Percentiles rank a stretch among this genome's conserved stretches.
Evolutionary conservation across 2,888 invertebrate species (phyloP).

Genomic region (Drosophila paranaensis): DNA sequence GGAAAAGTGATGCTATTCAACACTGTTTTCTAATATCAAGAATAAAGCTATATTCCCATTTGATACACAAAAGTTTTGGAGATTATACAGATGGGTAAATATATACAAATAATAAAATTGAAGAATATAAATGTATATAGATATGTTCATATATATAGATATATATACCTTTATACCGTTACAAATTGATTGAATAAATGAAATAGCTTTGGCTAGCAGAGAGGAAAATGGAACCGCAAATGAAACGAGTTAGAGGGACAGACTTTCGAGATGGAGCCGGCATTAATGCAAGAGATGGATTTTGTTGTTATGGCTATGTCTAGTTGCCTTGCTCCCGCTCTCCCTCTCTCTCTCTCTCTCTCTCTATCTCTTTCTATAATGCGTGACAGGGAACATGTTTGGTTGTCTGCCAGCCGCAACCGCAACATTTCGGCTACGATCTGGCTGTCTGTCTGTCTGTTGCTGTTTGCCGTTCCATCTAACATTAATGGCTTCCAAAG

Average conservation of each 20-base stretch:
- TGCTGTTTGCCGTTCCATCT: constrained; percentile 27
- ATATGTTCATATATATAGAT: not conserved
- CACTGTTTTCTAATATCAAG: not conserved
- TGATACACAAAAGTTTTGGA: not conserved
- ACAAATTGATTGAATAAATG: not conserved
- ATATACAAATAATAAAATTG: too few relatives aligned
- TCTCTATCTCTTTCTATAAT: not conserved
- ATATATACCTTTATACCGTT: not conserved
- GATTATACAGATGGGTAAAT: not conserved
- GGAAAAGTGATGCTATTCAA: too few relatives aligned
- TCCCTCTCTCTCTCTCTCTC: not conserved
- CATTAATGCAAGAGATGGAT: constrained; percentile 1
- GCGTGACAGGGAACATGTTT: constrained; percentile 31
- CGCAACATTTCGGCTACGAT: constrained; percentile 52
- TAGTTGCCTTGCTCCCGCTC: not conserved
- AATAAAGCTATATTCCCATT: not conserved
- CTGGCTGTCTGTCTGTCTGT: constrained; percentile 14
- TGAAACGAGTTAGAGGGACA: constrained; percentile 8
- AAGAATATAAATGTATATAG: not conserved
- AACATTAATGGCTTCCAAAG: constrained; percentile 52
- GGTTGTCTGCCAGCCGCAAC: constrained; percentile 33
- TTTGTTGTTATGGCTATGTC: not conserved
- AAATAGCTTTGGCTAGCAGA: not conserved
- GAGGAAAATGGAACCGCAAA: constrained; percentile 6
- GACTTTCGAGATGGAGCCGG: not conserved